Evolutionary conservation across 2,113 vertebrate genomes (phyloP), one percentile per base, ranked within the genome.

Genomic region (Orcinus orca): DNA sequence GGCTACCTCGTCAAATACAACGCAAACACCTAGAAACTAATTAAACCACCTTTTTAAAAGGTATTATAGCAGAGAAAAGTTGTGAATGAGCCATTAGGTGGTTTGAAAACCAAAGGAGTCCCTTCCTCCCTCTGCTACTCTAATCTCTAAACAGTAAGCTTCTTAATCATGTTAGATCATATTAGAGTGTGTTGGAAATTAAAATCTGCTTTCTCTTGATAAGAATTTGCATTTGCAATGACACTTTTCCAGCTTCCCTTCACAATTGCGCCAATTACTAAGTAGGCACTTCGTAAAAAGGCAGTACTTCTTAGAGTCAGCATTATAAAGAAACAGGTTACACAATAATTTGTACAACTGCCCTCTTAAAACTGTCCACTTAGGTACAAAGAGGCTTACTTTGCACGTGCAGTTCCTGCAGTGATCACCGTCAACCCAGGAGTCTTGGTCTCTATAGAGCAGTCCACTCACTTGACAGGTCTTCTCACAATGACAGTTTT

Each of bases 401-500:
- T 99, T 99, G 97, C 99, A 99, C 0, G 99, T 99, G 88, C 99
- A 99, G 93, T 99, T 99, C 97, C 99, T 99, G 98, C 99, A 99
- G 98, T 99, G 99, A 97, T 99, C 99, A 0, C 99, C 99, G 73
- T 99, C 99, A 25, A 99, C 99, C 99, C 99, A 99, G 36, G 99
- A 99, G 97, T 99, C 99, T 97, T 99, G 99, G 97, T 99, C 99
- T 96, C 99, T 98, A 97, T 99, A 99, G 60, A 99, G 98, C 93
- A 99, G 95, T 83, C 99, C 99, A 82, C 99, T 99, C 97, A 99
- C 98, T 97, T 99, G 99, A 98, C 99, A 99, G 26, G 99, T 99
- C 98, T 99, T 99, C 99, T 99, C 99, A 41, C 99, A 99, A 60
- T 99, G 99, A 98, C 99, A 99, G 95, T 99, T 99, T 98, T 99